A percentile compares a stretch with the other conserved stretches of the same genome.
These are phyloP conservation scores for Glandiceps talaboti DNA, from an alignment of 53 echinoderm and acorn worm species.

Conservation along the genomic window DNA sequence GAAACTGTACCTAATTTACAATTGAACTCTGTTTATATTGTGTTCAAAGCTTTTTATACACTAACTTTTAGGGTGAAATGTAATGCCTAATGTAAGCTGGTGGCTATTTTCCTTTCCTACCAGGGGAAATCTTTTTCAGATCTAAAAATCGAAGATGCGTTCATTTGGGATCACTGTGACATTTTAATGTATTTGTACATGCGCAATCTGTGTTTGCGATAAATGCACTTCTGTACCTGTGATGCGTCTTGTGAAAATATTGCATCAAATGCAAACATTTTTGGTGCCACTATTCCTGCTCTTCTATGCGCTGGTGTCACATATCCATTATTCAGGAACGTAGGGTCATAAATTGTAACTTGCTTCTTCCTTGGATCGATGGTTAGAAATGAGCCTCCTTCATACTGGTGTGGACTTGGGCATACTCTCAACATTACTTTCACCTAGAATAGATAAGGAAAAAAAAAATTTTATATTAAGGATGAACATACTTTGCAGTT, in stretches of 20 bases:
- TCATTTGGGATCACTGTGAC: not conserved
- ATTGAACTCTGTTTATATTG: not conserved
- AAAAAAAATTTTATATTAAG: constrained; percentile 2
- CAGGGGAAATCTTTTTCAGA: not conserved
- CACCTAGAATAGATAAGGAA: constrained; percentile 34
- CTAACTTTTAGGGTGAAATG: not conserved
- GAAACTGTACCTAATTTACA: not conserved
- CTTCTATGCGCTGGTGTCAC: constrained; percentile 77
- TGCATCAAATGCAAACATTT: constrained; percentile 98
- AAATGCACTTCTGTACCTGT: constrained; percentile 36
- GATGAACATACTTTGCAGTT: too few species aligned
- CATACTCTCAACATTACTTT: constrained; percentile 92
- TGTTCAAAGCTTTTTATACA: not conserved
- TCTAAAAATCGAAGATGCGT: not conserved
- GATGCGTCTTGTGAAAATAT: constrained; percentile 85
- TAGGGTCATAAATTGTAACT: constrained; percentile 95
- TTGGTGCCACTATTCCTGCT: constrained; percentile 88
- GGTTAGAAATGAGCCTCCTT: constrained; percentile 76
- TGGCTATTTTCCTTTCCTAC: not conserved
- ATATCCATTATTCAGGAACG: constrained; percentile 74
- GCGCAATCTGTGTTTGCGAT: not conserved
- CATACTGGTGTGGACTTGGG: constrained; percentile 68
- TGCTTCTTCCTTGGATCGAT: constrained; percentile 95
- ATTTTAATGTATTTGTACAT: not conserved
- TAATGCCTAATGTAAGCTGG: not conserved